A percentile compares a stretch with the other conserved stretches of the same genome.
phyloP scores from a whole-genome alignment of 2,888 invertebrate species.

The Hanleya hanleyi region DNA sequence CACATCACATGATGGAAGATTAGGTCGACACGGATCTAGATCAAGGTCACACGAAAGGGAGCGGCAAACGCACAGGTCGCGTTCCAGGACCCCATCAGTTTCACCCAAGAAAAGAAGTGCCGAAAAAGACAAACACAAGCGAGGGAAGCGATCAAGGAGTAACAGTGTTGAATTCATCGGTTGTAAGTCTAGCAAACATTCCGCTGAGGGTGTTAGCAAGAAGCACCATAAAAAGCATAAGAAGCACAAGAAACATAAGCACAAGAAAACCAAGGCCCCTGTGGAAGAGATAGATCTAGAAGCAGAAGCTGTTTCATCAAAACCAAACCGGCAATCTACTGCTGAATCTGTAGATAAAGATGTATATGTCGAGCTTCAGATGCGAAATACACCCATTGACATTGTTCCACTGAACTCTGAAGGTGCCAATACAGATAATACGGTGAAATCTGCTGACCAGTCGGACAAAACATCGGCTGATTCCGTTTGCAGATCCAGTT shows the following conservation, averaged over 20 bases:
- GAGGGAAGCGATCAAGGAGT: background rate
- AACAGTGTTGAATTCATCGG: background rate
- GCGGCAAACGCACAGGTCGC: background rate
- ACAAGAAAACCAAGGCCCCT: conserved; percentile 1
- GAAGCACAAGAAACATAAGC: conserved; percentile 43
- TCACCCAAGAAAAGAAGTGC: background rate
- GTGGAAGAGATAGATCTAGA: background rate
- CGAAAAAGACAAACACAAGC: background rate
- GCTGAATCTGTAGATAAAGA: background rate
- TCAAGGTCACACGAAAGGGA: background rate
- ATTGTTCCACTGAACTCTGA: background rate
- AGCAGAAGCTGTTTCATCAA: background rate
- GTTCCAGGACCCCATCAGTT: background rate
- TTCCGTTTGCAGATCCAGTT: background rate
- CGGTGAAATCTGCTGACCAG: background rate
- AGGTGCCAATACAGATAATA: background rate
- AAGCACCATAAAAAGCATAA: conserved; percentile 35
- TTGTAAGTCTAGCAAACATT: background rate
- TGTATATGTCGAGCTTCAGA: background rate
- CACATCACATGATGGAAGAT: background rate
- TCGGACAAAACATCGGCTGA: background rate
- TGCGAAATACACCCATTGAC: too few relatives aligned
- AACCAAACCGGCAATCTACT: background rate
- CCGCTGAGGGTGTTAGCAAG: conserved; percentile 1
- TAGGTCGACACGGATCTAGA: background rate